A percentile compares a stretch with the other conserved stretches of the same genome.
Conservation (phyloP, 2,888 invertebrate genomes). For the Coecobrya sp. region DNA sequence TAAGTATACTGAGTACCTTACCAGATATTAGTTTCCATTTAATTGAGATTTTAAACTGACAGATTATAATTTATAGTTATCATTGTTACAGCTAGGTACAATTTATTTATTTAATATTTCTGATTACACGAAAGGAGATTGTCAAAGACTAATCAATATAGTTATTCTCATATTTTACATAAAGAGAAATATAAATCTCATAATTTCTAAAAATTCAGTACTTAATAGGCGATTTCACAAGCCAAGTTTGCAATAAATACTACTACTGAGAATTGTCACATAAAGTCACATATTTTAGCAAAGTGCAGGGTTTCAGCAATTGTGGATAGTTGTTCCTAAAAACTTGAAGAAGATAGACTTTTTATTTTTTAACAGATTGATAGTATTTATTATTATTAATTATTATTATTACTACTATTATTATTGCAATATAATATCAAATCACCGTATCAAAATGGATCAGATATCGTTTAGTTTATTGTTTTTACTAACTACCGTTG, state of each 20-base stretch:
- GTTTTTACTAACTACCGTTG: slow-evolving; percentile 60
- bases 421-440: not conserved
- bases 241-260: not conserved
- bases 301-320: slow-evolving; percentile 1
- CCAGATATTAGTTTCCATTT: not conserved
- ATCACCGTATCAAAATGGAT: slow-evolving; percentile 58
- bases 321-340: not conserved
- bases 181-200: not conserved
- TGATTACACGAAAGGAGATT: slow-evolving; percentile 41
- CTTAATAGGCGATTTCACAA: not conserved
- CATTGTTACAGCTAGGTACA: not conserved
- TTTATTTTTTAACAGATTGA: slow-evolving; percentile 19
- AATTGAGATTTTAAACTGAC: slow-evolving; percentile 8
- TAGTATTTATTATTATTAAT: slow-evolving; percentile 41
- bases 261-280: not conserved
- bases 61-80: not conserved
- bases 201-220: not conserved
- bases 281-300: not conserved
- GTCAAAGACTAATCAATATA: slow-evolving; percentile 18
- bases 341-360: not conserved
- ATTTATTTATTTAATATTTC: not conserved
- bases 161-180: not conserved
- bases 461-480: slow-evolving; percentile 50
- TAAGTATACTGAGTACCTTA: slow-evolving; percentile 3
- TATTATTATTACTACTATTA: not conserved